These are phyloP conservation scores for Cecropterus lyciades DNA, from an alignment of 1,140 invertebrate species.

Conservation along the genomic window DNA sequence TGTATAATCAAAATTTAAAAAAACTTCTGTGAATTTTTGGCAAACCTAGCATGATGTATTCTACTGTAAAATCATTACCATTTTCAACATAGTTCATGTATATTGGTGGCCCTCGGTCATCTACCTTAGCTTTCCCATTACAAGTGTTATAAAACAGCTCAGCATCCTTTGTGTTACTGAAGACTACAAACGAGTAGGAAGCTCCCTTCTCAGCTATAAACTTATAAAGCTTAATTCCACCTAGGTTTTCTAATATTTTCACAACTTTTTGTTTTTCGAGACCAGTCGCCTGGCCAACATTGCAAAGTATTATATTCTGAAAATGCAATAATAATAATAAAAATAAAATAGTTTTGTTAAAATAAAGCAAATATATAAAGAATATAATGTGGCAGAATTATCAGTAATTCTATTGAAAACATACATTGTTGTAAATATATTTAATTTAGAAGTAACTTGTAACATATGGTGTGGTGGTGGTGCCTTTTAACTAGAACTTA, in stretches of 20 bases:
- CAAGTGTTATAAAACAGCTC: slow-evolving; percentile 53
- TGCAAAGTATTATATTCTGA: slow-evolving; percentile 73
- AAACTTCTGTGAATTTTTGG: too few species aligned
- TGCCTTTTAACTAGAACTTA: too few species aligned
- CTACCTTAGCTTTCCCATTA: slow-evolving; percentile 59
- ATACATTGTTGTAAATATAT: too few species aligned
- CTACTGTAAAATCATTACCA: slow-evolving; percentile 49
- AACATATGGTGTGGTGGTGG: too few species aligned
- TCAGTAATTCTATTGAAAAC: too few species aligned
- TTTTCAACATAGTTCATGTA: slow-evolving; percentile 72
- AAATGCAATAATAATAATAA: slow-evolving; percentile 33
- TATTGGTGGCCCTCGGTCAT: slow-evolving; percentile 47
- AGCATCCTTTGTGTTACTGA: slow-evolving; percentile 50
- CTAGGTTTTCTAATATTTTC: slow-evolving; percentile 43
- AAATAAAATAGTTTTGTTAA: too few species aligned
- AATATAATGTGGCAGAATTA: too few species aligned
- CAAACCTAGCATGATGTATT: too few species aligned
- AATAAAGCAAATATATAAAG: too few species aligned
- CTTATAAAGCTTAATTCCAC: slow-evolving; percentile 48
- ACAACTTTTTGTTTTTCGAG: slow-evolving; percentile 57
- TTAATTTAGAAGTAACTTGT: too few species aligned
- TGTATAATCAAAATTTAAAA: too few species aligned
- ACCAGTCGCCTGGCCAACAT: slow-evolving; percentile 73
- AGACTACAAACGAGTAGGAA: slow-evolving; percentile 64
- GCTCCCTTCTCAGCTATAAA: slow-evolving; percentile 72